Conservation (phyloP, 1,140 invertebrate genomes). For the Magallana gigas region DNA sequence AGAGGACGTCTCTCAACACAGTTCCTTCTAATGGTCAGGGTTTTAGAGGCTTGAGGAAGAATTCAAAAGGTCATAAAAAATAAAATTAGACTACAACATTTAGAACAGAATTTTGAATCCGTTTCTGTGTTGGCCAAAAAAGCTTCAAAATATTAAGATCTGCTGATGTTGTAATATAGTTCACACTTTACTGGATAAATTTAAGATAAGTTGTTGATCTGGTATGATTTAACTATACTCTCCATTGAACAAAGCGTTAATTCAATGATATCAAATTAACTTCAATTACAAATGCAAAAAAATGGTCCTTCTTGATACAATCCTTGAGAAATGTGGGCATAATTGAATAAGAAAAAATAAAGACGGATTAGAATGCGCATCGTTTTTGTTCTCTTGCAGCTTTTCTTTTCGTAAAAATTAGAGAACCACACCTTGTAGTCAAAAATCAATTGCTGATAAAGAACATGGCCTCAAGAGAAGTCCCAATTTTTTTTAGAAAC, state of each 20-base stretch:
- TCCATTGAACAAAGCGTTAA: neutral
- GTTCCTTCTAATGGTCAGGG: too few relatives aligned
- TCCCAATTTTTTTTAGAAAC: neutral
- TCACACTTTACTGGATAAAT: neutral
- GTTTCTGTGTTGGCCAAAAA: too few relatives aligned
- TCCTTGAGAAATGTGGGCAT: neutral
- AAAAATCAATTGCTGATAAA: conserved; percentile 6
- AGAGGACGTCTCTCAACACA: too few relatives aligned
- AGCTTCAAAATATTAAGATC: too few relatives aligned
- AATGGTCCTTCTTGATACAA: neutral
- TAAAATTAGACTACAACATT: too few relatives aligned
- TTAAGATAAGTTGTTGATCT: too few relatives aligned
- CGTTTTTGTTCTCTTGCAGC: neutral
- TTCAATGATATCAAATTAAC: conserved; percentile 1
- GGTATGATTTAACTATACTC: neutral
- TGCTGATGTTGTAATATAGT: neutral
- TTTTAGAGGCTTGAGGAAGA: too few relatives aligned
- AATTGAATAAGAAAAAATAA: conserved; percentile 15
- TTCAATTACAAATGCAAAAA: neutral
- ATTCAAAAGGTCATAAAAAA: too few relatives aligned
- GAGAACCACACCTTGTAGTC: neutral
- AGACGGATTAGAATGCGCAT: neutral
- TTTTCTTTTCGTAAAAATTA: neutral
- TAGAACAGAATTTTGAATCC: too few relatives aligned
- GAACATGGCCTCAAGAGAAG: neutral